A percentile compares a stretch with the other conserved stretches of the same genome.
phyloP scores from a whole-genome alignment of 2,113 vertebrate species.

The Lepus americanus region DNA sequence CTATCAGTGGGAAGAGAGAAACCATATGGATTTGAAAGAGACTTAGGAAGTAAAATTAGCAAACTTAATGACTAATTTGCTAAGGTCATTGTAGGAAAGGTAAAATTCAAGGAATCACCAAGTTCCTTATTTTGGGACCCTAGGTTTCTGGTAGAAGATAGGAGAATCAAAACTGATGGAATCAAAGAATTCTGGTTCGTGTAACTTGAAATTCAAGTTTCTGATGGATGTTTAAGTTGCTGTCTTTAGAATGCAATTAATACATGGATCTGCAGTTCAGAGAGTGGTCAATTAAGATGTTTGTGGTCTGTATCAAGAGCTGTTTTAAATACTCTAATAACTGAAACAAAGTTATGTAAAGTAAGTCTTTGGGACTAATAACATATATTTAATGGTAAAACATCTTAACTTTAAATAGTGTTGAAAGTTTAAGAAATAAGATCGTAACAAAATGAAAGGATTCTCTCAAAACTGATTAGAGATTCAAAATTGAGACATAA shows the following conservation, averaged over 20 bases:
- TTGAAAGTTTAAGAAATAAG: conserved; percentile 39
- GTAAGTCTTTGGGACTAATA: conserved; percentile 1
- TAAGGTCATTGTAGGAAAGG: neutral
- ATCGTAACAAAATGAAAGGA: neutral
- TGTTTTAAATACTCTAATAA: neutral
- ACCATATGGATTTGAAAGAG: neutral
- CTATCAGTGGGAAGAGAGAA: neutral
- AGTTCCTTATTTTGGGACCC: neutral
- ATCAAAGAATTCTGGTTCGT: neutral
- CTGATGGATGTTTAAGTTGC: neutral
- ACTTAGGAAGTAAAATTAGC: neutral
- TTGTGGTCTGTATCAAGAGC: neutral
- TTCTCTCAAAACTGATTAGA: neutral
- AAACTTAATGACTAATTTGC: neutral
- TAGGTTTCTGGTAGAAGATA: neutral
- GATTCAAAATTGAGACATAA: neutral
- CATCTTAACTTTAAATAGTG: neutral
- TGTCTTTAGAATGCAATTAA: neutral
- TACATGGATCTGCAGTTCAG: neutral
- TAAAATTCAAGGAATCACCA: neutral
- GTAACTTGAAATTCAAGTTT: neutral
- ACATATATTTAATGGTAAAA: neutral
- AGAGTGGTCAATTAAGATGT: neutral
- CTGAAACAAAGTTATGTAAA: conserved; percentile 2
- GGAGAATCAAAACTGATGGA: neutral